phyloP scores from a whole-genome alignment of 2,113 vertebrate species.

The Melanocharis versteri region DNA sequence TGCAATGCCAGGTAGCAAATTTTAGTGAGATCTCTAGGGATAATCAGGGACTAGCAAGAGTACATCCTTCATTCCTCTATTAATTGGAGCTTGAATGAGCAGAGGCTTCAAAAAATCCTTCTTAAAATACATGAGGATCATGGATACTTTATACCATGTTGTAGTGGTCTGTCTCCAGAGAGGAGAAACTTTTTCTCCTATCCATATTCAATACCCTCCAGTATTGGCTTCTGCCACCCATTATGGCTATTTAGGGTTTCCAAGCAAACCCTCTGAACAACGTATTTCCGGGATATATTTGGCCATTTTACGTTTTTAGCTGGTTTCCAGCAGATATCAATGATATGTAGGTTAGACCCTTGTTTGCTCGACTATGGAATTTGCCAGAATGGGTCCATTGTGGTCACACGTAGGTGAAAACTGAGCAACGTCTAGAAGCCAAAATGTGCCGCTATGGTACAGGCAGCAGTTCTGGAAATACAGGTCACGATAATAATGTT shows the following conservation, averaged over 20 bases:
- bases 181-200: neutral
- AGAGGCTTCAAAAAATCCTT: neutral
- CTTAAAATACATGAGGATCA: neutral
- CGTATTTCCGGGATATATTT: neutral
- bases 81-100: neutral
- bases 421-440: neutral
- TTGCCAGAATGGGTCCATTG: neutral
- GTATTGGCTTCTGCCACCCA: neutral
- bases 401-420: neutral
- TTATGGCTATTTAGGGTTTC: neutral
- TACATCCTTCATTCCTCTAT: neutral
- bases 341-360: neutral
- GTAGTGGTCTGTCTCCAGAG: neutral
- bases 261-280: neutral
- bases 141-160: neutral
- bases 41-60: neutral
- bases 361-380: neutral
- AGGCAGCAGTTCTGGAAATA: neutral
- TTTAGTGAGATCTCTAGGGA: neutral
- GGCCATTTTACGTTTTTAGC: neutral
- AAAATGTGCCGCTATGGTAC: neutral
- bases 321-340: neutral
- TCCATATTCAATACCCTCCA: neutral
- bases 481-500: neutral
- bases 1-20: neutral